Base-by-base conservation (phyloP, 2,113 vertebrate genomes). In the Psittacula cyanocephala region DNA sequence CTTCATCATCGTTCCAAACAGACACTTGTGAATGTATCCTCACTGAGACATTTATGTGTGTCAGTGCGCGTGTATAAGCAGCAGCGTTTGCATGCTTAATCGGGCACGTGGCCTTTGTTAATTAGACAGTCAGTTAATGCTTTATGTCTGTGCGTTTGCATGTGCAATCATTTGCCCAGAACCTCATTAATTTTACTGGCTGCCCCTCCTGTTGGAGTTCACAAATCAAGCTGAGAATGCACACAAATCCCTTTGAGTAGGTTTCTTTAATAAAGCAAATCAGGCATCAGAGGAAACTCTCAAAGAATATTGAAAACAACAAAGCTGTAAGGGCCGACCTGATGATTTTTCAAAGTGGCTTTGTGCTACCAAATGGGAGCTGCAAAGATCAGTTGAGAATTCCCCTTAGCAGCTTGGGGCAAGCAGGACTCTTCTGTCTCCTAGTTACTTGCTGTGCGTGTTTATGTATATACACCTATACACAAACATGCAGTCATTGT, bases 111-210 rank as follows among this genome's bases (percentile, higher is more conserved):
- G 95, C 96, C 95, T 94, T 92, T 93, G 96, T 95, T 96, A 95
- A 96, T 96, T 96, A 96, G 96, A 91, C 95, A 96, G 83, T 82
- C 96, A 91, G 93, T 92, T 96, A 97, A 89, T 96, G 96, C 92
- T 96, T 96, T 95, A 89, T 96, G 96, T 95, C 92, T 85, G 91
- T 89, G 88, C 92, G 95, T 65, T 92, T 97, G 96, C 88, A 85
- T 95, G 96, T 89, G 83, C 96, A 93, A 95, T 94, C 92, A 89
- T 93, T 96, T 96, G 96, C 88, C 83, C 95, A 95, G 92, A 96
- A 93, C 96, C 96, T 97, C 96, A 96, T 97, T 97, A 94, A 96
- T 97, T 96, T 96, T 92, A 89, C 96, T 95, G 95, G 95, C 96
- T 96, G 93, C 88, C 93, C 96, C 95, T 97, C 95, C 96, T 95